Percentiles rank a stretch among this genome's conserved stretches.
These are phyloP conservation scores for Scortum barcoo DNA, from an alignment of 2,113 vertebrate genomes.

Conservation along the genomic window DNA sequence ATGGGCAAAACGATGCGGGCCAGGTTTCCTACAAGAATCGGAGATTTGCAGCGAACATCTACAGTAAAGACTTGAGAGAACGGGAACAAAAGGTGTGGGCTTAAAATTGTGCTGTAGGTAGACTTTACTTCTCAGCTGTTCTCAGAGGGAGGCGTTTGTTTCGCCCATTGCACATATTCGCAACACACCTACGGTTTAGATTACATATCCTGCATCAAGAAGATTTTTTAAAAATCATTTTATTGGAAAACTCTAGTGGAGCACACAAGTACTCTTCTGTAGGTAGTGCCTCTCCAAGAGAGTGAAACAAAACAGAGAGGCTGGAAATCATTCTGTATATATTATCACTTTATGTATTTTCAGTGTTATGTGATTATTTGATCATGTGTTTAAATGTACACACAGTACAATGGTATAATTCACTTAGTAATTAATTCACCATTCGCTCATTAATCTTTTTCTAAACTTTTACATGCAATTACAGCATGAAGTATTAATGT, in stretches of 20 bases:
- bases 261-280: background rate
- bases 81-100: slow-evolving; percentile 73
- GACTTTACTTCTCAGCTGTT: slow-evolving; percentile 50
- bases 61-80: slow-evolving; percentile 62
- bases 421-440: background rate
- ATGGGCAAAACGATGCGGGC: slow-evolving; percentile 72
- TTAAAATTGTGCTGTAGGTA: slow-evolving; percentile 70
- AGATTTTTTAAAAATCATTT: slow-evolving; percentile 1
- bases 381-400: background rate
- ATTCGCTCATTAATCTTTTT: background rate
- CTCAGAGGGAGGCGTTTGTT: slow-evolving; percentile 52
- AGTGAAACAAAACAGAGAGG: background rate
- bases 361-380: background rate
- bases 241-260: background rate
- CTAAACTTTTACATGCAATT: background rate
- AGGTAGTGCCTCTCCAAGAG: background rate
- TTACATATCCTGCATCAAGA: slow-evolving; percentile 17
- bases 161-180: slow-evolving; percentile 31
- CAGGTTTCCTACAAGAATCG: slow-evolving; percentile 74
- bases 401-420: background rate
- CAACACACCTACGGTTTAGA: slow-evolving; percentile 58
- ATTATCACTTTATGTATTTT: background rate
- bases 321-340: background rate
- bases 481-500: background rate
- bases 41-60: slow-evolving; percentile 71